phyloP scores from a whole-genome alignment of 2,888 invertebrate species.

The Aleiodes leptofemur region DNA sequence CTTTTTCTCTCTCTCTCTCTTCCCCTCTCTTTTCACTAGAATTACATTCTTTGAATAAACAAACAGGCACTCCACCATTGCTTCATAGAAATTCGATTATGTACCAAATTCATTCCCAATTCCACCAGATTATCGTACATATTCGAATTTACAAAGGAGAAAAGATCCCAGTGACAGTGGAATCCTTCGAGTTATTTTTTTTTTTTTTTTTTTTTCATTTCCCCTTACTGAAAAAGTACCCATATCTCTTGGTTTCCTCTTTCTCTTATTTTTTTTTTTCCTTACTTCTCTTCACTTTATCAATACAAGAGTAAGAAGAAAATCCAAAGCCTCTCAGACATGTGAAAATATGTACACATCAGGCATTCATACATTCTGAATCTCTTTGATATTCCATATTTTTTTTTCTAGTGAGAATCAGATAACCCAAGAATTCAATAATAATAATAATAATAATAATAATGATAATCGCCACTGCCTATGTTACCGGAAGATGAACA shows the following conservation, averaged over 20 bases:
- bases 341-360: constrained; percentile 7
- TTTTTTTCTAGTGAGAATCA: not conserved
- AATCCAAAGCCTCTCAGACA: constrained; percentile 17
- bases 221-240: not conserved
- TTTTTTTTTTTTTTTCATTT: not conserved
- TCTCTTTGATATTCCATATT: constrained; percentile 10
- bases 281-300: not conserved
- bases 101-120: constrained; percentile 24
- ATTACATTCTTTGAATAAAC: constrained; percentile 49
- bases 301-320: constrained; percentile 5
- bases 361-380: constrained; percentile 15
- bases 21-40: constrained; percentile 34
- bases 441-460: too few species aligned
- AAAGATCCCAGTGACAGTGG: constrained; percentile 9
- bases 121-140: constrained; percentile 23
- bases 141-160: constrained; percentile 1
- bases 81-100: constrained; percentile 33
- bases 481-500: too few species aligned
- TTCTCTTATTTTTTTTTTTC: not conserved
- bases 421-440: not conserved
- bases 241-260: constrained; percentile 15
- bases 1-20: not conserved
- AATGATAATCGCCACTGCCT: too few species aligned
- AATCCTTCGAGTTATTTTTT: constrained; percentile 1
- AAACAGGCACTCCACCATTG: constrained; percentile 27